These are phyloP conservation scores for Horisme vitalbata DNA, from an alignment of 2,888 invertebrate species.

Conservation along the genomic window DNA sequence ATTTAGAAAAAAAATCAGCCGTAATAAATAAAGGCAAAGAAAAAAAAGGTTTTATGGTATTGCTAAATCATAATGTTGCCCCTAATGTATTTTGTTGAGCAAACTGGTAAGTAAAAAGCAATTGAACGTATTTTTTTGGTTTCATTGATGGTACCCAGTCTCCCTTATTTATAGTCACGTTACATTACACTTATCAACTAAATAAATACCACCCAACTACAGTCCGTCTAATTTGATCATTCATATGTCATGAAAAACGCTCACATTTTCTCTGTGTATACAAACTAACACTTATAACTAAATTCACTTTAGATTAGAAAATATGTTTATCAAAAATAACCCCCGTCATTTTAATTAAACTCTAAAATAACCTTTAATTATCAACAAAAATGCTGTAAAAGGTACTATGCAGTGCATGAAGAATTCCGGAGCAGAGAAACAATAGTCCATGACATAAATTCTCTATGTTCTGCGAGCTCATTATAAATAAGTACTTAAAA, in stretches of 20 bases:
- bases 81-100: too few relatives aligned
- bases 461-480: too few relatives aligned
- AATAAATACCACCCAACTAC: slow-evolving; percentile 27
- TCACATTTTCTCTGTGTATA: slow-evolving; percentile 40
- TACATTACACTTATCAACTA: slow-evolving; percentile 18
- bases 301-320: slow-evolving; percentile 17
- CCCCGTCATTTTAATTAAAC: slow-evolving; percentile 18
- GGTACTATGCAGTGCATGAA: too few relatives aligned
- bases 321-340: slow-evolving; percentile 14
- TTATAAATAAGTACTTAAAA: background rate
- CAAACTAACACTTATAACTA: slow-evolving; percentile 16
- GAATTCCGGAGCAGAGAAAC: too few relatives aligned
- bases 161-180: slow-evolving; percentile 22
- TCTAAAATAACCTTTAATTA: slow-evolving; percentile 10
- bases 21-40: too few relatives aligned
- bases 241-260: slow-evolving; percentile 61
- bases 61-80: too few relatives aligned
- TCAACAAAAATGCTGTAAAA: slow-evolving; percentile 17
- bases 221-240: slow-evolving; percentile 15
- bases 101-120: too few relatives aligned
- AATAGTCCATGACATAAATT: too few relatives aligned
- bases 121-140: too few relatives aligned
- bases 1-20: too few relatives aligned
- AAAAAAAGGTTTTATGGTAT: too few relatives aligned
- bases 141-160: too few relatives aligned